phyloP scores from a whole-genome alignment of 2,888 invertebrate genomes.

The Eurytoma adleriae region DNA sequence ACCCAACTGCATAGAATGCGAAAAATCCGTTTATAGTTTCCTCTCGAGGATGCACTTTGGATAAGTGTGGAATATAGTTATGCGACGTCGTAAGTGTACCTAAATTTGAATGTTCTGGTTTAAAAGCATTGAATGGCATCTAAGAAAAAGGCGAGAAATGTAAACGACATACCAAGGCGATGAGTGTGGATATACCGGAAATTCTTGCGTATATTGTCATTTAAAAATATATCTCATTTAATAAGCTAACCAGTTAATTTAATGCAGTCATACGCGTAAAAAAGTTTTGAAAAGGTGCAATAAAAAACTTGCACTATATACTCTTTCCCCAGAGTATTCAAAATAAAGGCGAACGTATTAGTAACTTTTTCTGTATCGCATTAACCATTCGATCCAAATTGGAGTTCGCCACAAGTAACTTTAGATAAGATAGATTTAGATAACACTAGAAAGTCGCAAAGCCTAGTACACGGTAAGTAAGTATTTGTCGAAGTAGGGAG shows the following conservation, averaged over 20 bases:
- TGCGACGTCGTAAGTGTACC: background rate
- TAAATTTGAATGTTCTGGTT: constrained; percentile 14
- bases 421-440: constrained; percentile 15
- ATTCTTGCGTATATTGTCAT: too few species aligned
- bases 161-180: too few species aligned
- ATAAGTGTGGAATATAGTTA: constrained; percentile 4
- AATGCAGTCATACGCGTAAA: background rate
- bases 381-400: too few species aligned
- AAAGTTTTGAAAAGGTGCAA: background rate
- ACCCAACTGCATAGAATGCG: background rate
- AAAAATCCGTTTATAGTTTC: constrained; percentile 5
- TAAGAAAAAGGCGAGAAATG: too few species aligned
- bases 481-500: constrained; percentile 14
- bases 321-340: too few species aligned
- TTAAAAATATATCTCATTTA: too few species aligned
- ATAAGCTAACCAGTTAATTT: too few species aligned
- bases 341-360: too few species aligned
- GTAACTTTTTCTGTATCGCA: too few species aligned
- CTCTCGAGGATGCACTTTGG: background rate
- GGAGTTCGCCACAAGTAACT: background rate
- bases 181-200: too few species aligned
- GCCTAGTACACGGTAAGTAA: constrained; percentile 24
- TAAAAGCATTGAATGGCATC: background rate
- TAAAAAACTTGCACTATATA: too few species aligned
- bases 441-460: background rate